Conservation (phyloP, 2,888 invertebrate species). For the Eristalis pertinax region DNA sequence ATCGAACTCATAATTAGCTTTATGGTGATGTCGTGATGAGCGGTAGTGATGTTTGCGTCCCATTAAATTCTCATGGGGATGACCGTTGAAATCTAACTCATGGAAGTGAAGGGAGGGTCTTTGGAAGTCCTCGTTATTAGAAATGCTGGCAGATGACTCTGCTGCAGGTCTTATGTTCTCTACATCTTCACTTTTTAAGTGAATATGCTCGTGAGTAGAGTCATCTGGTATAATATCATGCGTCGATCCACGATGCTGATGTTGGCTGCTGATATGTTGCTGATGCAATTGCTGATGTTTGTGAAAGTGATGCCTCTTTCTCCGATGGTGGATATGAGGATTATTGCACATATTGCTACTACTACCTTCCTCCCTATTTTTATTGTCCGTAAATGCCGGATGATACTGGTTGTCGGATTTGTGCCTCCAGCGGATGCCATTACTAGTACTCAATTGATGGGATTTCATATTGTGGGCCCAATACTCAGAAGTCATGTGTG, state of each 20-base stretch:
- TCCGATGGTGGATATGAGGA: slow-evolving; percentile 40
- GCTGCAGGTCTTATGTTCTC: slow-evolving; percentile 12
- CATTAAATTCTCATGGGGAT: slow-evolving; percentile 6
- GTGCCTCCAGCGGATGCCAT: slow-evolving; percentile 31
- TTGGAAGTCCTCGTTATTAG: slow-evolving; percentile 25
- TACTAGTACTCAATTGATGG: slow-evolving; percentile 6
- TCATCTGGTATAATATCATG: slow-evolving; percentile 17
- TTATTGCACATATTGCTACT: slow-evolving; percentile 22
- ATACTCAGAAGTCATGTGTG: slow-evolving; percentile 26
- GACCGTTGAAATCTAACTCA: slow-evolving; percentile 16
- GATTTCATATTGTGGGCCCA: slow-evolving; percentile 39
- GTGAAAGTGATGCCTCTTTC: slow-evolving; percentile 59
- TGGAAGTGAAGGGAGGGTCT: slow-evolving; percentile 14
- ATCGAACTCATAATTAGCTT: slow-evolving; percentile 44
- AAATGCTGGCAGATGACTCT: slow-evolving; percentile 19
- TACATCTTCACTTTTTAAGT: slow-evolving; percentile 5
- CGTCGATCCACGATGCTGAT: background rate
- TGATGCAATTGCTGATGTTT: slow-evolving; percentile 36
- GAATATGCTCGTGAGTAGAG: background rate
- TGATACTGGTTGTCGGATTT: slow-evolving; percentile 49
- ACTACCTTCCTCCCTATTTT: slow-evolving; percentile 25
- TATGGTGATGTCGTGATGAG: slow-evolving; percentile 32
- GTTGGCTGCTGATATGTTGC: slow-evolving; percentile 18
- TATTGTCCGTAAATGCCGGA: slow-evolving; percentile 45
- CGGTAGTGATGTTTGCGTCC: slow-evolving; percentile 29